Base-by-base conservation (phyloP, 1,140 invertebrate genomes). In the Lutraria rhynchaena region DNA sequence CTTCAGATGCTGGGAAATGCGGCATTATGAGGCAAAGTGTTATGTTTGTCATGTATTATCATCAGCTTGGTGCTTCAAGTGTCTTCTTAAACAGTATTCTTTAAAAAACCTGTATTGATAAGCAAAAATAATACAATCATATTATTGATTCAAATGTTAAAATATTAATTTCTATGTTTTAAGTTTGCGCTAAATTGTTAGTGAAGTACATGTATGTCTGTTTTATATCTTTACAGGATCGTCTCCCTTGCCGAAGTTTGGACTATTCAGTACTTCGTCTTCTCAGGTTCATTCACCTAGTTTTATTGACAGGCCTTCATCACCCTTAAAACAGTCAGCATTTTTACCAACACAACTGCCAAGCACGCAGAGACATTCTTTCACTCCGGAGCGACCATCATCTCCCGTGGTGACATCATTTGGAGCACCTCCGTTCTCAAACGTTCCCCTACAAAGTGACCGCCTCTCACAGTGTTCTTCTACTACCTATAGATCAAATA, bases 401-500 rank as follows among this genome's bases (percentile, higher is more conserved):
- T 55, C 51, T 11, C 70, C 70, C n/a, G 51, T 57, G 1, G 31
- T 41, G 7, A 55, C 49, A 55, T 41, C 70, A 35, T 73, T 73
- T 22, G 70, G 70, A n/a, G 35, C 29, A 24, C n/a, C 33, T 11
- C 70, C 70, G 19, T 73, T 73, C 27, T 24, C 51, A n/a, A 55
- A 41, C 22, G 19, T 73, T 22, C 70, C 70, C 9, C 41, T 57
- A 55, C 70, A 58, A 24, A 73, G 70, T 57, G 70, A 73, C 22
- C 31, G 70, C 3, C 33, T 49, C 2, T 73, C 70, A 11, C 70
- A 73, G 53, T 58, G 13, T 24, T 73, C 70, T 13, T n/a, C 31
- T 3, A 15, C 29, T 9, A 49, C 41, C 49, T 41, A 41, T 15
- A 41, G 37, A 41, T 41, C 37, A 41, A 41, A 5, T 15, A 7